Evolutionary conservation across 2,888 invertebrate species (phyloP), one percentile per base, ranked within the genome.

Genomic region (Cerceris ruficornis): DNA sequence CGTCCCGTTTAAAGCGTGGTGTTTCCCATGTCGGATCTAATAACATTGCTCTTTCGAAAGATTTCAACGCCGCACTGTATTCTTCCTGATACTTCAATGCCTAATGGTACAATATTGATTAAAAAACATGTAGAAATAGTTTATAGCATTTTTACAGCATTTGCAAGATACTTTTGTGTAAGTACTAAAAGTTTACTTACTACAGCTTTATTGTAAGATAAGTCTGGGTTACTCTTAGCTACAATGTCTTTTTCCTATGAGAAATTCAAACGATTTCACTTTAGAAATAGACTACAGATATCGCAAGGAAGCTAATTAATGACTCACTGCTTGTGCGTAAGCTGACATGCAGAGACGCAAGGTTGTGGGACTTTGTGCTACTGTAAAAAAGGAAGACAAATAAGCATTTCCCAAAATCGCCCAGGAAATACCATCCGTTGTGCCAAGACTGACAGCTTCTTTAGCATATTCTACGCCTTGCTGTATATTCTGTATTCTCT

Each of bases 341-440:
- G 98, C 97, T 85, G 96, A 95, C 93, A 97, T 94, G 81, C 96
- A 96, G 77, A 95, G 94, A 86, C 95, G 96, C 76, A 98, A 91
- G 0, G 94, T 94, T 41, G 94, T 94, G 0, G 96, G 95, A 87
- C 96, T 95, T 90, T 97, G 97, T 1, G 95, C 94, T 46, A 95
- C 93, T 57, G 94, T 94, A 91, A 98, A 98, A 92, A 96, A 98
- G 69, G 95, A 95, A 67, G 96, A 96, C 75, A 98, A 92, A 90
- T 97, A 96, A 0, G 98, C 97, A 93, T 97, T 98, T 41, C 97
- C 98, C 62, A 98, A 93, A 68, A 97, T 95, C 66, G 95, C 94
- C 98, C 98, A 98, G 0, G 97, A 97, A 7, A 95, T 93, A 0
- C 97, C 97, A 93, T 98, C 97, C 65, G 93, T 93, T 8, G 95